Percentiles rank a stretch among this genome's conserved stretches.
Evolutionary conservation across 2,888 invertebrate genomes (phyloP).

Genomic region (Andrena trimmerana): DNA sequence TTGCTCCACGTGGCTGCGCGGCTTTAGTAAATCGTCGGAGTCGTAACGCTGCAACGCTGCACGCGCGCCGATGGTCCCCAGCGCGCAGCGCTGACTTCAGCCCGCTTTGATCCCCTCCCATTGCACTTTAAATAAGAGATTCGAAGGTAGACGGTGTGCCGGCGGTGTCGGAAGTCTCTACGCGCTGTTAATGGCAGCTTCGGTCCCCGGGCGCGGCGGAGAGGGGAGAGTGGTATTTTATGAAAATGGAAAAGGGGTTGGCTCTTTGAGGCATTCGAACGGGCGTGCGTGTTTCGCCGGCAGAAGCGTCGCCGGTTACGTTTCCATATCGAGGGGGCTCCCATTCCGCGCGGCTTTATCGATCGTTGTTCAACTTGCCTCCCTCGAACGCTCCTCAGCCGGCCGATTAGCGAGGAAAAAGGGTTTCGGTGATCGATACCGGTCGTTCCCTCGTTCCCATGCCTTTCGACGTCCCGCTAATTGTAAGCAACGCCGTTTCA

Average conservation of each 20-base stretch:
- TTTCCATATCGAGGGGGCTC: not conserved
- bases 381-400: conserved; percentile 15
- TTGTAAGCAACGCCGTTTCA: not conserved
- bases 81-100: not conserved
- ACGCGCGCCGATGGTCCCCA: no score
- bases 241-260: conserved; percentile 6
- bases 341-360: conserved; percentile 10
- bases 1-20: no score
- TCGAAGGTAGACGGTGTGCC: not conserved
- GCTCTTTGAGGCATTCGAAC: conserved; percentile 18
- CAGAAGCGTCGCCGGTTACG: conserved; percentile 13
- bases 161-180: not conserved
- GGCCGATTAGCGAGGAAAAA: conserved; percentile 22
- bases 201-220: not conserved
- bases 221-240: conserved; percentile 14
- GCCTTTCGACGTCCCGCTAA: no score
- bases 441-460: not conserved
- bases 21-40: no score
- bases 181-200: not conserved
- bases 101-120: not conserved
- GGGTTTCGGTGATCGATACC: conserved; percentile 18
- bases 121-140: not conserved
- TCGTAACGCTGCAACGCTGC: no score
- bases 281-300: not conserved
- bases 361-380: conserved; percentile 18